Evolutionary conservation across 2,888 invertebrate species (phyloP), one percentile per base, ranked within the genome.

Genomic region (Reticulitermes lucifugus): DNA sequence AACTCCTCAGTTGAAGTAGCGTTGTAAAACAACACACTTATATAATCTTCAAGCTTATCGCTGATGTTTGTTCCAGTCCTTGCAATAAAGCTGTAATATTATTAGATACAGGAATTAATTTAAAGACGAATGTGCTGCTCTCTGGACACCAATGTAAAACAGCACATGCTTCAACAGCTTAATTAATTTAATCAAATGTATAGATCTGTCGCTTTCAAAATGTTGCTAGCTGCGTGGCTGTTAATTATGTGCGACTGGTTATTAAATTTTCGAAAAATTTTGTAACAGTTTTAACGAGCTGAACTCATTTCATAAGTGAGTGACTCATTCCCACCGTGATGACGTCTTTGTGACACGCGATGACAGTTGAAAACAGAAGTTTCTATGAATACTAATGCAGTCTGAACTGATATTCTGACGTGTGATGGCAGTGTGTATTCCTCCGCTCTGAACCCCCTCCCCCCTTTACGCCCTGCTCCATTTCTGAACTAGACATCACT

Each of bases 301-400:
- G 77, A 77, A 77, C 77, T 77, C 77, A 77, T 77, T 77, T 46
- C 46, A 73, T 73, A 73, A 73, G 35, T 41, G 41, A 73, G 41
- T 73, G 73, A 73, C 73, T 73, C 43, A 77, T 77, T 35, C 77
- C 4, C 77, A 7, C 21, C n/a, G 73, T 41, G 73, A 73, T 73
- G 73, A 73, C 25, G 41, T 73, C 73, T 46, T 77, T 35, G 46
- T 77, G 77, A 51, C 46, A 46, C 7, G 77, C 10, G 77, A 51
- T 77, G 77, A 77, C 77, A 77, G 77, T 77, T 77, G 77, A 77
- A 77, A 77, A 77, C 77, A 46, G 22, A 77, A 77, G 77, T 77
- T 77, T 46, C 46, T 77, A 77, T 77, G 77, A 77, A 77, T 77
- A 46, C 77, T 77, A 77, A 77, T 77, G 51, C 77, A 73, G 73